These are phyloP conservation scores for Heteromyza rotundicornis DNA, from an alignment of 2,888 invertebrate genomes.

Conservation along the genomic window DNA sequence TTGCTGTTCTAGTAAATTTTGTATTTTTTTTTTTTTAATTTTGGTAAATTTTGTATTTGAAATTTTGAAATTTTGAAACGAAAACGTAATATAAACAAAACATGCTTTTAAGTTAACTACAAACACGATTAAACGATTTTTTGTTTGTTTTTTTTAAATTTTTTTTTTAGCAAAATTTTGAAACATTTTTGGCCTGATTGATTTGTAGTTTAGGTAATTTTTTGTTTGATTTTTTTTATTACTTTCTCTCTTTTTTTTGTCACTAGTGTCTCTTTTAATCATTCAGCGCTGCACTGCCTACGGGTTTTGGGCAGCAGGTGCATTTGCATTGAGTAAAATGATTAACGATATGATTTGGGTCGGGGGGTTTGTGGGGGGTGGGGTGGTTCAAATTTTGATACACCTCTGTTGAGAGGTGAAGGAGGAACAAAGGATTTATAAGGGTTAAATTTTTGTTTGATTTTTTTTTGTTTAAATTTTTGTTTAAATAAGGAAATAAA, in stretches of 20 bases:
- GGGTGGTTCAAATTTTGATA: background rate
- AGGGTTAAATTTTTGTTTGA: background rate
- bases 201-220: slow-evolving; percentile 50
- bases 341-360: slow-evolving; percentile 29
- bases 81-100: slow-evolving; percentile 14
- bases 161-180: slow-evolving; percentile 55
- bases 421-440: background rate
- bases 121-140: slow-evolving; percentile 11
- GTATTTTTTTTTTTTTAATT: background rate
- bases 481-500: slow-evolving; percentile 5
- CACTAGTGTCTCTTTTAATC: slow-evolving; percentile 63
- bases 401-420: background rate
- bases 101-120: slow-evolving; percentile 1
- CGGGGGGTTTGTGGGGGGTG: background rate
- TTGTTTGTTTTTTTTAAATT: slow-evolving; percentile 23
- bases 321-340: background rate
- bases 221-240: slow-evolving; percentile 37
- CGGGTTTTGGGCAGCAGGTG: background rate
- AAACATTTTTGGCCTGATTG: slow-evolving; percentile 63
- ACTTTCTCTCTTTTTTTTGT: slow-evolving; percentile 44
- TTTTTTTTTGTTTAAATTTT: slow-evolving; percentile 1
- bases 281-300: background rate
- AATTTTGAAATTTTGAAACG: slow-evolving; percentile 16
- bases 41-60: background rate
- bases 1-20: slow-evolving; percentile 10